Conservation (phyloP, 2,888 invertebrate species). For the Pseudococcus jackbeardsleyi region DNA sequence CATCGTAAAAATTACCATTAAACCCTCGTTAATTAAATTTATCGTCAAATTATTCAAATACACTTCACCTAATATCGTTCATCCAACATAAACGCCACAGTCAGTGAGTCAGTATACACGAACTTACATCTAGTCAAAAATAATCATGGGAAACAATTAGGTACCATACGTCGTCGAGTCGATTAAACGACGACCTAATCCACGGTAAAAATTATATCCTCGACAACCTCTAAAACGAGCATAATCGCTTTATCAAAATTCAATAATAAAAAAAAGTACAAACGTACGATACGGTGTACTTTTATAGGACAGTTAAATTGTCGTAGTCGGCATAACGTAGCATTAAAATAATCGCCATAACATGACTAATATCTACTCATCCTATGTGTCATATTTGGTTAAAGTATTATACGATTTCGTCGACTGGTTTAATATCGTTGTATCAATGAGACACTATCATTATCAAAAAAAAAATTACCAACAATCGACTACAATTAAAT, state of each 20-base stretch:
- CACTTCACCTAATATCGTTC: background rate
- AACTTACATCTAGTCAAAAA: background rate
- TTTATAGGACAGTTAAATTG: background rate
- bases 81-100: background rate
- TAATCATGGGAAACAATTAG: background rate
- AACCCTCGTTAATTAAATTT: background rate
- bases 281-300: background rate
- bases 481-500: background rate
- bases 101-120: background rate
- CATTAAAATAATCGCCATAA: background rate
- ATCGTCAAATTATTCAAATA: background rate
- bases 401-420: background rate
- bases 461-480: background rate
- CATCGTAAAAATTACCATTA: background rate
- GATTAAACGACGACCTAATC: background rate
- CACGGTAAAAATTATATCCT: background rate
- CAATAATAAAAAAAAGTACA: background rate
- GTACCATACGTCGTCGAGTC: background rate
- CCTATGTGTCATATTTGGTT: background rate
- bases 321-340: background rate
- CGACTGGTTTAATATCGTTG: background rate
- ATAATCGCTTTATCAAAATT: background rate
- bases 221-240: background rate
- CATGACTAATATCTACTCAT: background rate
- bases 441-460: background rate